These are phyloP conservation scores for Pyxicephalus adspersus DNA, from an alignment of 2,113 vertebrate genomes.

Conservation along the genomic window DNA sequence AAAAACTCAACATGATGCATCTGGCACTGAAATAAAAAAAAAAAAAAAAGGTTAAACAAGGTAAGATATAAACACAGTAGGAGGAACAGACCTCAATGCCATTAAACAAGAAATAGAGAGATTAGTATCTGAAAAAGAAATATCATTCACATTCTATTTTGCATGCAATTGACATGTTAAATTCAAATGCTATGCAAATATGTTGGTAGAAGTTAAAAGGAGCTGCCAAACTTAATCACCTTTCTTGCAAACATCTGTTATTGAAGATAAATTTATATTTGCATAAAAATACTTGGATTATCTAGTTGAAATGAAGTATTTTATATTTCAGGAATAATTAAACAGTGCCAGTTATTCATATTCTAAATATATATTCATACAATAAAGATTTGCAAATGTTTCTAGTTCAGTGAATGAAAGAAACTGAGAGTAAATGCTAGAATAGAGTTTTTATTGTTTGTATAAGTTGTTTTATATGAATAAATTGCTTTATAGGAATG, in stretches of 20 bases:
- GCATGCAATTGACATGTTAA: constrained; percentile 71
- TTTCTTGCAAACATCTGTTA: constrained; percentile 71
- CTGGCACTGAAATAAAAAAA: neutral
- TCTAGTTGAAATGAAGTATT: neutral
- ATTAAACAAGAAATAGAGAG: constrained; percentile 59
- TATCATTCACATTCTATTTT: constrained; percentile 70
- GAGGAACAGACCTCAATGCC: neutral
- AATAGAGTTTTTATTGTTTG: too few species aligned
- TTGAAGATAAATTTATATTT: constrained; percentile 63
- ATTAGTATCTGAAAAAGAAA: constrained; percentile 67
- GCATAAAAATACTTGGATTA: constrained; percentile 60
- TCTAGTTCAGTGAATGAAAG: too few species aligned
- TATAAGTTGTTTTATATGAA: too few species aligned
- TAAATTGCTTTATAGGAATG: too few species aligned
- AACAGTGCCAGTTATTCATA: too few species aligned
- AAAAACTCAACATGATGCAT: neutral
- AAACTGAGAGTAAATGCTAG: too few species aligned
- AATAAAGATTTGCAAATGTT: too few species aligned
- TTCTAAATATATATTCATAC: too few species aligned
- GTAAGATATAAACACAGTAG: neutral
- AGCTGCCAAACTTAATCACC: constrained; percentile 66
- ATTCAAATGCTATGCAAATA: constrained; percentile 81
- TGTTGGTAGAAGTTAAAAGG: constrained; percentile 63
- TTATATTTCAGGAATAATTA: too few species aligned
- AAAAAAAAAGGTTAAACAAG: constrained; percentile 22